These are phyloP conservation scores for Motacilla tschutschensis DNA, from an alignment of 2,113 vertebrate species.

Conservation along the genomic window DNA sequence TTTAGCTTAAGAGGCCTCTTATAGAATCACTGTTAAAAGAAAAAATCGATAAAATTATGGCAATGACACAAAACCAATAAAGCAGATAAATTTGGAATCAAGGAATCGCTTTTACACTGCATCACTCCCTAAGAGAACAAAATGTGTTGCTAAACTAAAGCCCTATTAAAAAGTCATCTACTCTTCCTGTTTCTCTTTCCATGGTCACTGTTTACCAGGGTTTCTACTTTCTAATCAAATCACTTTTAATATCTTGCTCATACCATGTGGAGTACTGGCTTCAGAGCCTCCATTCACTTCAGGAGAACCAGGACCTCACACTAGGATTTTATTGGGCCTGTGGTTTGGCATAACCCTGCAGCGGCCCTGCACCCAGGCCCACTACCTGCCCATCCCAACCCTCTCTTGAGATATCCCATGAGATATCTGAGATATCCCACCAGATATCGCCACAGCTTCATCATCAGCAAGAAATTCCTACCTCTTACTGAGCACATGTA, in stretches of 20 bases:
- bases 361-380: neutral
- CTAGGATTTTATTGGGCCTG: neutral
- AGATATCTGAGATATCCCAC: neutral
- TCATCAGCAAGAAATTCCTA: neutral
- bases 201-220: neutral
- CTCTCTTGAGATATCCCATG: neutral
- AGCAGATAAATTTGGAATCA: neutral
- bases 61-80: conserved; percentile 21
- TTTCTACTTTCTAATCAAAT: neutral
- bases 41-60: neutral
- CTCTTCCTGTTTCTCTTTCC: neutral
- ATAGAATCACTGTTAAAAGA: neutral
- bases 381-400: neutral
- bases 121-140: neutral
- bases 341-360: neutral
- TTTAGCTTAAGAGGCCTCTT: neutral
- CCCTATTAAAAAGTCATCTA: neutral
- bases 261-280: neutral
- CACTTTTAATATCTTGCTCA: neutral
- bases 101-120: neutral
- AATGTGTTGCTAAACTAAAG: neutral
- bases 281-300: neutral
- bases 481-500: neutral
- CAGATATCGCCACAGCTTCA: neutral
- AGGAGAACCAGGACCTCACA: neutral